Evolutionary conservation across 2,888 invertebrate genomes (phyloP).

Genomic region (Tenthredo scrophulariae): DNA sequence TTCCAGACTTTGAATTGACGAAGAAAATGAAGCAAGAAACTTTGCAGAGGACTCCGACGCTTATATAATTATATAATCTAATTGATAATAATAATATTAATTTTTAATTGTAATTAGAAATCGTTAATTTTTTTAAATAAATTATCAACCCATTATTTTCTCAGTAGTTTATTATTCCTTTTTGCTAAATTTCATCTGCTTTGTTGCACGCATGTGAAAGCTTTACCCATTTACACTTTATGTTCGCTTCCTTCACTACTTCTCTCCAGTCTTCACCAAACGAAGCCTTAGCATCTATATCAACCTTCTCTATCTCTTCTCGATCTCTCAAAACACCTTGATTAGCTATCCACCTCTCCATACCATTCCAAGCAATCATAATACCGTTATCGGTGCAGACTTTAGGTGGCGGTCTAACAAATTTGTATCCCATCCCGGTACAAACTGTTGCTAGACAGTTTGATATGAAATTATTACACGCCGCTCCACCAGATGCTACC

Average conservation of each 20-base stretch:
- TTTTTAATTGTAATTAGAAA: constrained; percentile 42
- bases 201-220: constrained; percentile 58
- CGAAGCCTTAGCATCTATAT: constrained; percentile 82
- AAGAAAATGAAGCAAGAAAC: constrained; percentile 73
- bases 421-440: constrained; percentile 82
- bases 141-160: constrained; percentile 75
- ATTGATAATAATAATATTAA: not conserved
- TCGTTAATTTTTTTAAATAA: constrained; percentile 29
- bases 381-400: constrained; percentile 98
- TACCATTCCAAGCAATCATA: constrained; percentile 99
- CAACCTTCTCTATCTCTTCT: constrained; percentile 82
- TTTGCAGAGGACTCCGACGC: constrained; percentile 62
- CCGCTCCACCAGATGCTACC: constrained; percentile 97
- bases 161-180: constrained; percentile 71
- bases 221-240: constrained; percentile 81
- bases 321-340: constrained; percentile 76
- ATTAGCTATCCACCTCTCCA: constrained; percentile 85
- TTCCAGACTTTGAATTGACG: constrained; percentile 79
- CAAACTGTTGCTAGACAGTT: constrained; percentile 86
- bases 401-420: constrained; percentile 89
- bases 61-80: constrained; percentile 62
- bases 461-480: constrained; percentile 93
- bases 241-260: constrained; percentile 80
- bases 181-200: constrained; percentile 75
- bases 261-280: constrained; percentile 83